These are phyloP conservation scores for Porites lobata DNA, from an alignment of 92 coral and sea anemone species.

Conservation along the genomic window DNA sequence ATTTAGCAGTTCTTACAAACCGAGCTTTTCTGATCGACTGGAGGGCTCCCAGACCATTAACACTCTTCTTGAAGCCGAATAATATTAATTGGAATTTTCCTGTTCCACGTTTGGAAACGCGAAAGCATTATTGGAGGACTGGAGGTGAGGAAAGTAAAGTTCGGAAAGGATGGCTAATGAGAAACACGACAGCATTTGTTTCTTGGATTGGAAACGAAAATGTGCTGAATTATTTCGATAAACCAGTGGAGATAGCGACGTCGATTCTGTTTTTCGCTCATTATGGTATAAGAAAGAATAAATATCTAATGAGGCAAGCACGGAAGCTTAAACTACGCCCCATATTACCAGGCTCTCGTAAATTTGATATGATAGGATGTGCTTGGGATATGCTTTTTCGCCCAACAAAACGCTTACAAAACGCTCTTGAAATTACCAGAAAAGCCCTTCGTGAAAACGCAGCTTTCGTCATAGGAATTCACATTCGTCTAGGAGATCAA, in stretches of 20 bases:
- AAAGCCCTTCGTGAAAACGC: constrained; percentile 25
- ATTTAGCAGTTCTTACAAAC: constrained; percentile 64
- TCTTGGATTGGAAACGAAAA: constrained; percentile 9
- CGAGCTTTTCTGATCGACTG: constrained; percentile 80
- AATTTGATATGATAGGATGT: constrained; percentile 43
- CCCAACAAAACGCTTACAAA: constrained; percentile 12
- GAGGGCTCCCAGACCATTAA: constrained; percentile 51
- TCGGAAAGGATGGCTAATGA: constrained; percentile 9
- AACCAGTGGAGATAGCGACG: constrained; percentile 66
- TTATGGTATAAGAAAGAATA: constrained; percentile 36
- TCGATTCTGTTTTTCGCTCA: constrained; percentile 47
- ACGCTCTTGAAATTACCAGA: constrained; percentile 7
- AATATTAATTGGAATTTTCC: constrained; percentile 59
- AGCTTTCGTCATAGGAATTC: constrained; percentile 54
- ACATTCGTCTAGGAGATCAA: constrained; percentile 70
- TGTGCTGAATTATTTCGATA: constrained; percentile 46
- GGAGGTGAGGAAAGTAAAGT: neutral
- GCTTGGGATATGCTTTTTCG: constrained; percentile 56
- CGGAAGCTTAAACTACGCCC: neutral
- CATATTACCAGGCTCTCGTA: constrained; percentile 3
- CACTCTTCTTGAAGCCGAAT: constrained; percentile 49
- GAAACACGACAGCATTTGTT: constrained; percentile 2
- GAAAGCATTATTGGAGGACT: constrained; percentile 70
- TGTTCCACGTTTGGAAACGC: constrained; percentile 10
- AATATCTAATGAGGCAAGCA: constrained; percentile 15